phyloP scores from a whole-genome alignment of 2,888 invertebrate genomes.

The Galeruca laticollis region DNA sequence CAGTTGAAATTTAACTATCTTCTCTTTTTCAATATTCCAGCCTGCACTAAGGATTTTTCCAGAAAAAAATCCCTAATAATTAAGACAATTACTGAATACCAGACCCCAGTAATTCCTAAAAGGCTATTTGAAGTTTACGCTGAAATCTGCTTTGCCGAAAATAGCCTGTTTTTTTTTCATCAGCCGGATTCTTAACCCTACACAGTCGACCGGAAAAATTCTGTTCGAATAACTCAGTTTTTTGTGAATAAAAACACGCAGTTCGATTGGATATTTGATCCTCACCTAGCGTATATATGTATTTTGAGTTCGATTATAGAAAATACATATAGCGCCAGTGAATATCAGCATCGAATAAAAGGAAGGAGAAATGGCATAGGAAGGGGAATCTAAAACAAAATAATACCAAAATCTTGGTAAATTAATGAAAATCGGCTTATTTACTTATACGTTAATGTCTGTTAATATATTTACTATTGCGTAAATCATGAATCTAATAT shows the following conservation, averaged over 20 bases:
- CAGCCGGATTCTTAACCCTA: conserved; percentile 65
- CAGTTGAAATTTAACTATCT: too few relatives aligned
- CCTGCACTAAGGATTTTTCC: neutral
- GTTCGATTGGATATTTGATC: conserved; percentile 61
- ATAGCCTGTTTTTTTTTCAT: conserved; percentile 67
- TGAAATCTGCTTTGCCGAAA: conserved; percentile 58
- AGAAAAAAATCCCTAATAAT: conserved; percentile 52
- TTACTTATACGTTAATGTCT: too few relatives aligned
- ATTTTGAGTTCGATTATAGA: conserved; percentile 65
- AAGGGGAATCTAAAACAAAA: conserved; percentile 18
- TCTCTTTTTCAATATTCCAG: too few relatives aligned
- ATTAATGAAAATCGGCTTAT: too few relatives aligned
- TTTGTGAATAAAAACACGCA: conserved; percentile 23
- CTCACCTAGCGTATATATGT: conserved; percentile 63
- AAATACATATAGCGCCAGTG: conserved; percentile 58
- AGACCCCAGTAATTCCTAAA: conserved; percentile 57
- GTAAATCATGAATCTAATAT: too few relatives aligned
- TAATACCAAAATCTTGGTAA: neutral
- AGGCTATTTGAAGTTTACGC: conserved; percentile 59
- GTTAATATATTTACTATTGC: too few relatives aligned
- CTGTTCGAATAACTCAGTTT: conserved; percentile 24
- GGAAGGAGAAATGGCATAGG: conserved; percentile 31
- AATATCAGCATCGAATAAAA: conserved; percentile 50
- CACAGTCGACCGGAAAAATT: conserved; percentile 53
- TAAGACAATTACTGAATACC: conserved; percentile 59